phyloP scores from a whole-genome alignment of 2,888 invertebrate species.

The Dasypogon diadema region DNA sequence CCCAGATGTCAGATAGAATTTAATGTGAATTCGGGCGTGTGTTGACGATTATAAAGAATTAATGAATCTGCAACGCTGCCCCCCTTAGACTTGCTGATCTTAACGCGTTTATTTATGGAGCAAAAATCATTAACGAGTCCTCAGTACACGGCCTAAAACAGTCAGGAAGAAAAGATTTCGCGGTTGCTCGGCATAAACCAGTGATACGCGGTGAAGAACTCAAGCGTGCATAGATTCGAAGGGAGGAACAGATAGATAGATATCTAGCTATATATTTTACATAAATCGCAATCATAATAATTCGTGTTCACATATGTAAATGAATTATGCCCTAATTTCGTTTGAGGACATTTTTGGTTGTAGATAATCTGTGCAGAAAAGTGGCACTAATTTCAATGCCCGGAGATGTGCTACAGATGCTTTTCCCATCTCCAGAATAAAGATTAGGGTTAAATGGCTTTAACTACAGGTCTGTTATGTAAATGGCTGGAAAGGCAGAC shows the following conservation, averaged over 20 bases:
- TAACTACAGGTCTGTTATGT: too few relatives aligned
- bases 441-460: too few relatives aligned
- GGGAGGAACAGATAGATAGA: neutral
- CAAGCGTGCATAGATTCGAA: neutral
- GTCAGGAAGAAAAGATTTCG: neutral
- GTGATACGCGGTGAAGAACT: neutral
- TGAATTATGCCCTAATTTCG: slow-evolving; percentile 16
- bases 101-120: slow-evolving; percentile 16
- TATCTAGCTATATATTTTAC: slow-evolving; percentile 26
- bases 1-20: slow-evolving; percentile 52
- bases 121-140: slow-evolving; percentile 22
- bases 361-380: too few relatives aligned
- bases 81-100: neutral
- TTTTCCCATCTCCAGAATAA: too few relatives aligned
- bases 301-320: slow-evolving; percentile 7
- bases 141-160: neutral
- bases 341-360: too few relatives aligned
- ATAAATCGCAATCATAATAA: slow-evolving; percentile 16
- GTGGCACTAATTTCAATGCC: neutral
- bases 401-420: neutral
- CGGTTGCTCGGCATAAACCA: neutral
- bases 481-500: neutral
- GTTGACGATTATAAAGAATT: neutral
- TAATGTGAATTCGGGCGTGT: slow-evolving; percentile 11
- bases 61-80: neutral